Evolutionary conservation across 2,888 invertebrate species (phyloP).

Genomic region (Doris montereyensis): DNA sequence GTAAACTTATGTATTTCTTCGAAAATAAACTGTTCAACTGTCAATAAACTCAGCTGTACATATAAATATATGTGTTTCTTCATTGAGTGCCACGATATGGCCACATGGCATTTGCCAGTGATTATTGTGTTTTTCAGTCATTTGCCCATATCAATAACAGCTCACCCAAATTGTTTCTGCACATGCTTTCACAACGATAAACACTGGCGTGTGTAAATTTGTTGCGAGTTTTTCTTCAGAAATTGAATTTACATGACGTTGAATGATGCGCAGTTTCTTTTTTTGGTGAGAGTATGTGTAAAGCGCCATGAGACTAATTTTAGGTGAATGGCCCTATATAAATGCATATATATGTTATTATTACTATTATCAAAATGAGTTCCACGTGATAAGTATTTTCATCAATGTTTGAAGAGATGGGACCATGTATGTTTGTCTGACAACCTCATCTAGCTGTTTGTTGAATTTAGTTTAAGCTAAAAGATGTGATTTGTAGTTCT

Average conservation of each 20-base stretch:
- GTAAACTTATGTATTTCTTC: background rate
- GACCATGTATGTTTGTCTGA: too few species aligned
- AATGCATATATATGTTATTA: too few species aligned
- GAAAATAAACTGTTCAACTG: background rate
- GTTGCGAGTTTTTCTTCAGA: background rate
- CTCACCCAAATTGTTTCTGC: background rate
- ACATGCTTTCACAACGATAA: background rate
- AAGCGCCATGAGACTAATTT: too few species aligned
- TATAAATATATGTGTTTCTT: background rate
- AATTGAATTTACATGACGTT: background rate
- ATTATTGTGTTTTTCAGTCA: background rate
- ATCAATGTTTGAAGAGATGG: slow-evolving; percentile 29
- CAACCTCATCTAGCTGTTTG: too few species aligned
- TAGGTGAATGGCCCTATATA: too few species aligned
- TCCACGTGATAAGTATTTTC: slow-evolving; percentile 28
- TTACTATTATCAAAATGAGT: too few species aligned
- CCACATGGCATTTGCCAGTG: background rate
- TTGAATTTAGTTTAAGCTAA: too few species aligned
- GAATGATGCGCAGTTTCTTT: background rate
- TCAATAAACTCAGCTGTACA: background rate
- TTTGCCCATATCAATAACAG: background rate
- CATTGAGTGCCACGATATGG: background rate
- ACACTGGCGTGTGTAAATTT: background rate
- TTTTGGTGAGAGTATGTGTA: too few species aligned
- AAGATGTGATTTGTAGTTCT: too few species aligned